Evolutionary conservation across 2,888 invertebrate genomes (phyloP).

Genomic region (Eupithecia abbreviata): DNA sequence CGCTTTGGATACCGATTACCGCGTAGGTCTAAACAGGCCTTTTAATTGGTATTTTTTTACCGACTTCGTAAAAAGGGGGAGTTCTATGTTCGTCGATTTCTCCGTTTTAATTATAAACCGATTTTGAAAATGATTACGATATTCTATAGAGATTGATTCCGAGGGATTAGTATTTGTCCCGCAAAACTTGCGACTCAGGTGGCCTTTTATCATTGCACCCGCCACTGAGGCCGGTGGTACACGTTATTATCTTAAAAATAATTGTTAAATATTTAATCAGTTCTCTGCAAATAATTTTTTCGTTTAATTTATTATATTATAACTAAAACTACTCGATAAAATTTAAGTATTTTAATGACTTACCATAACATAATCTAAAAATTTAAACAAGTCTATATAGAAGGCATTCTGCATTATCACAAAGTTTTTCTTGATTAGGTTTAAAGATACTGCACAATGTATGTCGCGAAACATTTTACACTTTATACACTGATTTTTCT

Average conservation of each 20-base stretch:
- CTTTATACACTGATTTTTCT: neutral
- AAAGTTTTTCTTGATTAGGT: neutral
- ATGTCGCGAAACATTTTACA: neutral
- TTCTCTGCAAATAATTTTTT: conserved; percentile 38
- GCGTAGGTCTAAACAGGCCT: neutral
- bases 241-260: neutral
- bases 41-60: too few species aligned
- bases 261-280: conserved; percentile 47
- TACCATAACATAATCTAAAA: neutral
- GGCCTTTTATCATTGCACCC: neutral
- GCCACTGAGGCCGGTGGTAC: neutral
- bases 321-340: conserved; percentile 17
- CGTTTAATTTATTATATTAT: neutral
- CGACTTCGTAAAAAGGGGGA: too few species aligned
- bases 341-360: conserved; percentile 27
- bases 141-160: too few species aligned
- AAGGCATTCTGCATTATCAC: conserved; percentile 6
- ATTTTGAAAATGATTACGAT: too few species aligned
- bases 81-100: too few species aligned
- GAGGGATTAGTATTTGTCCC: too few species aligned
- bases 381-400: neutral
- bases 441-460: neutral
- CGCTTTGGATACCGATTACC: neutral
- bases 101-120: too few species aligned
- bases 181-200: neutral